Conservation (phyloP, 2,888 invertebrate genomes). For the Geophilus truncorum region DNA sequence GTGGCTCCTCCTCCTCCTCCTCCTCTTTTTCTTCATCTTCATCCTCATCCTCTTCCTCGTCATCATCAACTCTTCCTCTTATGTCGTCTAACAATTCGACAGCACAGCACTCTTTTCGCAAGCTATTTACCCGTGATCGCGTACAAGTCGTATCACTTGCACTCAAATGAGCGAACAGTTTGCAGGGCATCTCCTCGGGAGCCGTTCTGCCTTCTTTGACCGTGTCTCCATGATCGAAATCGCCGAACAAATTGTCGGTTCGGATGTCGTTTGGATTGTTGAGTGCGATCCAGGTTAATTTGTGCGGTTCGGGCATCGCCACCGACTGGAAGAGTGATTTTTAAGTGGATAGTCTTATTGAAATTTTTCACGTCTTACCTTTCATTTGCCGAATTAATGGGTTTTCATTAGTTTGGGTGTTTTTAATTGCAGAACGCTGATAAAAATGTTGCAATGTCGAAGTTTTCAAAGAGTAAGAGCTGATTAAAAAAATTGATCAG, state of each 20-base stretch:
- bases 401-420: too few relatives aligned
- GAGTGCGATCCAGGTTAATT: background rate
- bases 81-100: too few relatives aligned
- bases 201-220: background rate
- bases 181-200: background rate
- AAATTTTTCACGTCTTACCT: too few relatives aligned
- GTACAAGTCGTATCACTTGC: too few relatives aligned
- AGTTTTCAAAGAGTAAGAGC: background rate
- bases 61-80: too few relatives aligned
- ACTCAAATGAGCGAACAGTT: background rate
- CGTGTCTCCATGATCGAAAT: background rate
- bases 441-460: too few relatives aligned
- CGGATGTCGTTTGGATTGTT: background rate
- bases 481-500: background rate
- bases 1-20: background rate
- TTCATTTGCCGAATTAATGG: too few relatives aligned
- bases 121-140: background rate
- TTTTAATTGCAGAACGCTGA: too few relatives aligned
- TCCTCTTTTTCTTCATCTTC: background rate
- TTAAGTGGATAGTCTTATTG: too few relatives aligned
- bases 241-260: background rate
- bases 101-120: too few relatives aligned
- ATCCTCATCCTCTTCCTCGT: too few relatives aligned
- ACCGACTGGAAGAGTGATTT: too few relatives aligned
- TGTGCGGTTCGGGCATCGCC: background rate